Conservation (phyloP, 2,797 vertebrate species). For the Hephaestus fuliginosus region DNA sequence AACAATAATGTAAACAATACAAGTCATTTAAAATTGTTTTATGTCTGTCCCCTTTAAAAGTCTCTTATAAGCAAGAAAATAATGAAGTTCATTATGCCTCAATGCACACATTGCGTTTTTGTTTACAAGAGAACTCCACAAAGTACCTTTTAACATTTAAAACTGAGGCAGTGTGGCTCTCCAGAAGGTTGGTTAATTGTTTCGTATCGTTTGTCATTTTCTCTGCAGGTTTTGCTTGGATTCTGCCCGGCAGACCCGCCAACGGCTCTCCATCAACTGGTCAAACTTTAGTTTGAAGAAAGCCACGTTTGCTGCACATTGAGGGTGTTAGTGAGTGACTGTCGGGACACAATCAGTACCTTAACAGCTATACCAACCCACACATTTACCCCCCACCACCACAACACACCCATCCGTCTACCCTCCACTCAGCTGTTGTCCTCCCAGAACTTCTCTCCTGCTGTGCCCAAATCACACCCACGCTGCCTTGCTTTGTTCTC, state of each 20-base stretch:
- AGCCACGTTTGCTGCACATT: conserved; percentile 96
- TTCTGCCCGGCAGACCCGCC: conserved; percentile 96
- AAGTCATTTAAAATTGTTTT: neutral
- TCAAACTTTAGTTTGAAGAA: conserved; percentile 99
- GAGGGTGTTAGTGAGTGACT: conserved; percentile 80
- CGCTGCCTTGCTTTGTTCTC: conserved; percentile 92
- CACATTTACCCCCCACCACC: conserved; percentile 14
- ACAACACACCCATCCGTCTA: conserved; percentile 6
- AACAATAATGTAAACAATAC: neutral
- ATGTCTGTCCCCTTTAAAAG: neutral
- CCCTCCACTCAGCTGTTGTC: conserved; percentile 78
- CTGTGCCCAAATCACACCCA: conserved; percentile 89
- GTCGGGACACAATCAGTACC: conserved; percentile 83
- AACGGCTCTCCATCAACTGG: conserved; percentile 99
- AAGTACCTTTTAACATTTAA: neutral
- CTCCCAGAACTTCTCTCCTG: conserved; percentile 80
- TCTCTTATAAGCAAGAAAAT: neutral
- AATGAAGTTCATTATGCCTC: neutral
- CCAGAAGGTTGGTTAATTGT: neutral
- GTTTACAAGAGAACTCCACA: neutral
- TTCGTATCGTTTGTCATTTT: neutral
- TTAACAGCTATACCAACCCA: conserved; percentile 67
- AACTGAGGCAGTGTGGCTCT: neutral
- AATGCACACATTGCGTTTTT: neutral
- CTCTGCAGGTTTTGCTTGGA: conserved; percentile 95